Percentiles rank a stretch among this genome's conserved stretches.
phyloP scores from a whole-genome alignment of 2,113 vertebrate species.

The Silurus glanis region DNA sequence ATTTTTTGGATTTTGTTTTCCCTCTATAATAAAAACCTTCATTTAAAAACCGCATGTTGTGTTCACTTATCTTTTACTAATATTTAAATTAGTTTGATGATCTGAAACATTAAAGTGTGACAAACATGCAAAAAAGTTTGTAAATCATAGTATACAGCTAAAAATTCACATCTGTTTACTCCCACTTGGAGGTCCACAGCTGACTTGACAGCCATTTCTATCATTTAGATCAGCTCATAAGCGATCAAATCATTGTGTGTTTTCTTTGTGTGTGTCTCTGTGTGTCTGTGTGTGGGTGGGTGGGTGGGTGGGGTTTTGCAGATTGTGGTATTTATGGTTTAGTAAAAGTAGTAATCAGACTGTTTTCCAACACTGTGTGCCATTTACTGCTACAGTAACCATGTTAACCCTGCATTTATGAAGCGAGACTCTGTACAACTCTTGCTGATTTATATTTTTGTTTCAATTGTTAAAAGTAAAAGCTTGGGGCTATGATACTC shows the following conservation, averaged over 20 bases:
- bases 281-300: background rate
- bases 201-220: background rate
- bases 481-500: conserved; percentile 2
- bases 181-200: background rate
- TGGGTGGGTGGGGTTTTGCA: background rate
- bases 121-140: too few relatives aligned
- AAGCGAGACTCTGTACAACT: background rate
- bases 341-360: background rate
- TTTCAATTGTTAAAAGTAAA: background rate
- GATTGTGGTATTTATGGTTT: background rate
- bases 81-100: too few relatives aligned
- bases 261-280: background rate
- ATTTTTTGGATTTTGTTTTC: too few relatives aligned
- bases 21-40: too few relatives aligned
- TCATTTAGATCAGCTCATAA: background rate
- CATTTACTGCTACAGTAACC: background rate
- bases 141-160: too few relatives aligned
- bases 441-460: background rate
- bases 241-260: background rate
- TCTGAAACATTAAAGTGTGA: too few relatives aligned
- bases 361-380: background rate
- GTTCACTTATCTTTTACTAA: too few relatives aligned
- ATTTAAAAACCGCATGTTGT: too few relatives aligned
- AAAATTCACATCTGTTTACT: conserved; percentile 29
- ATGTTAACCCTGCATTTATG: background rate